Conservation (phyloP, 2,113 vertebrate species). For the Egretta garzetta region DNA sequence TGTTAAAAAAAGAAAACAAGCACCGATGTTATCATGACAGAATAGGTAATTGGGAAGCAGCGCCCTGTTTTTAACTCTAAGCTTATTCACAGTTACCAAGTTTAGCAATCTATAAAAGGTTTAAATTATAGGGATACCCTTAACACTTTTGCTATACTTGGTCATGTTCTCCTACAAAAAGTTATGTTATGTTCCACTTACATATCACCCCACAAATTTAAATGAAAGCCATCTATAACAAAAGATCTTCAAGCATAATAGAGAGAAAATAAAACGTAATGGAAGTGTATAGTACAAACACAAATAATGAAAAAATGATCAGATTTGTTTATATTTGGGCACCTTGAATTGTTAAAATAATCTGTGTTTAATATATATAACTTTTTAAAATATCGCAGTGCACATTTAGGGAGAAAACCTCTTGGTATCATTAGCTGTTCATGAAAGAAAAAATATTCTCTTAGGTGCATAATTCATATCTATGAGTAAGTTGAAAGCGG, state of each 20-base stretch:
- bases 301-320: background rate
- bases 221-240: background rate
- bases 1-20: background rate
- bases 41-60: background rate
- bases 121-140: background rate
- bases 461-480: background rate
- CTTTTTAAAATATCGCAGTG: background rate
- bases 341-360: background rate
- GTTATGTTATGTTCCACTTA: background rate
- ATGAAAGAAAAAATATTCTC: background rate
- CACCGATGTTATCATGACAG: background rate
- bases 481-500: background rate
- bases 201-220: background rate
- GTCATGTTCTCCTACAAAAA: background rate
- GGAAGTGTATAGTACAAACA: background rate
- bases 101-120: background rate
- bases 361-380: background rate
- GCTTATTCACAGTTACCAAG: background rate
- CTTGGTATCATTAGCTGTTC: background rate
- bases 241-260: background rate
- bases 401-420: background rate
- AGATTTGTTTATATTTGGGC: background rate
- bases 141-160: background rate
- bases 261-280: background rate
- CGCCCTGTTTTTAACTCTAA: background rate